Evolutionary conservation across 2,888 invertebrate genomes (phyloP).

Genomic region (Zygaena filipendulae): DNA sequence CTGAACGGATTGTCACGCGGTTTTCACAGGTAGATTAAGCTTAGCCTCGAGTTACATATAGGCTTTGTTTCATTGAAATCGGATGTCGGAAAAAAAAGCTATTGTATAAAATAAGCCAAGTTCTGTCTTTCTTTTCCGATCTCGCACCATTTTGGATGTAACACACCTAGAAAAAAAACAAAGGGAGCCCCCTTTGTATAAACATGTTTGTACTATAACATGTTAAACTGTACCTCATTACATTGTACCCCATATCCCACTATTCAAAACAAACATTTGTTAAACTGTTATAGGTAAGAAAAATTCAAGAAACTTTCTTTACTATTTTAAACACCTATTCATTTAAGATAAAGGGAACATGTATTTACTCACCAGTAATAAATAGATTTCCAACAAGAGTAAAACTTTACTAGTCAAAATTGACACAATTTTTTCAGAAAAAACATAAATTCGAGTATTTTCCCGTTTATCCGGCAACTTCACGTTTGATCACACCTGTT

Average conservation of each 20-base stretch:
- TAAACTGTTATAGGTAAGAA: conserved; percentile 5
- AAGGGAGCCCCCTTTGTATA: not conserved
- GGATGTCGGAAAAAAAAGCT: too few relatives aligned
- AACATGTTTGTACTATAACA: too few relatives aligned
- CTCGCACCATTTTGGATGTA: conserved; percentile 6
- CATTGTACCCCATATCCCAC: conserved; percentile 5
- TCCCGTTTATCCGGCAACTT: conserved; percentile 3
- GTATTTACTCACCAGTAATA: conserved; percentile 4
- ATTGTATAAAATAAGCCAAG: too few relatives aligned
- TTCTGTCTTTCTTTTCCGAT: conserved; percentile 9
- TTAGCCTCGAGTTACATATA: too few relatives aligned
- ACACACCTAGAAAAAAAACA: conserved; percentile 4
- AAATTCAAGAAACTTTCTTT: conserved; percentile 6
- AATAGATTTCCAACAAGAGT: conserved; percentile 4
- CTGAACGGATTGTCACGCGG: too few relatives aligned
- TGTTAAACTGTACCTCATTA: conserved; percentile 4
- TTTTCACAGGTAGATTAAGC: too few relatives aligned
- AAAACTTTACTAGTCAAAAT: conserved; percentile 4
- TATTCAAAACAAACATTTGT: conserved; percentile 3
- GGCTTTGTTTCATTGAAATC: too few relatives aligned
- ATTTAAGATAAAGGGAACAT: conserved; percentile 3
- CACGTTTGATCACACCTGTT: conserved; percentile 2
- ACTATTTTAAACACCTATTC: conserved; percentile 3
- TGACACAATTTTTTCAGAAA: conserved; percentile 3
- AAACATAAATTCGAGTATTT: conserved; percentile 3